These are phyloP conservation scores for Gorsachius goisagi DNA, from an alignment of 2,113 vertebrate genomes.

Conservation along the genomic window DNA sequence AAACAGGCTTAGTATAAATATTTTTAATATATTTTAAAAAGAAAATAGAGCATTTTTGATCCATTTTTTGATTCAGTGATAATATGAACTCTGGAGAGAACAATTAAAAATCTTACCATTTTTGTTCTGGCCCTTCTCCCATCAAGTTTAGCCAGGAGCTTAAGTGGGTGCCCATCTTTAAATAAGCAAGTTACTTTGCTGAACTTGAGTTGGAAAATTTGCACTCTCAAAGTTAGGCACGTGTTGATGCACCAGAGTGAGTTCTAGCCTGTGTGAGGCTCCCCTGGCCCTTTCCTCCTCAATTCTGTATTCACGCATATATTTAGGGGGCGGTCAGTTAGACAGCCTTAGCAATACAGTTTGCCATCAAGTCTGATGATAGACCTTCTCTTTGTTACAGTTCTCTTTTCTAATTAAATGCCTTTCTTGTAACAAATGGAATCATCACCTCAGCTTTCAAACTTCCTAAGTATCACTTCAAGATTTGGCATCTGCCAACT, in stretches of 20 bases:
- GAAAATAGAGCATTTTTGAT: neutral
- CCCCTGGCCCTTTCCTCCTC: neutral
- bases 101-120: neutral
- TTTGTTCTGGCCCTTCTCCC: neutral
- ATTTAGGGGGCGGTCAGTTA: neutral
- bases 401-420: neutral
- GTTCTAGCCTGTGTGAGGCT: neutral
- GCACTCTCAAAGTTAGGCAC: fast-evolving
- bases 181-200: neutral
- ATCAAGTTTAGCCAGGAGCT: neutral
- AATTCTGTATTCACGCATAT: fast-evolving
- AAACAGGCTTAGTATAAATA: neutral
- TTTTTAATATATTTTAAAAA: neutral
- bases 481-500: neutral
- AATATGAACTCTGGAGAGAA: neutral
- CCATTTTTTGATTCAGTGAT: neutral
- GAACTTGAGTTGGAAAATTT: neutral
- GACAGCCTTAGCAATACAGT: neutral
- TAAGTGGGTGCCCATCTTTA: neutral
- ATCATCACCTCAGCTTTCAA: neutral
- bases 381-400: neutral
- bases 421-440: neutral
- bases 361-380: neutral
- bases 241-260: neutral
- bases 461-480: neutral